Conservation (phyloP, 1,140 invertebrate genomes). For the Bombus breviceps region DNA sequence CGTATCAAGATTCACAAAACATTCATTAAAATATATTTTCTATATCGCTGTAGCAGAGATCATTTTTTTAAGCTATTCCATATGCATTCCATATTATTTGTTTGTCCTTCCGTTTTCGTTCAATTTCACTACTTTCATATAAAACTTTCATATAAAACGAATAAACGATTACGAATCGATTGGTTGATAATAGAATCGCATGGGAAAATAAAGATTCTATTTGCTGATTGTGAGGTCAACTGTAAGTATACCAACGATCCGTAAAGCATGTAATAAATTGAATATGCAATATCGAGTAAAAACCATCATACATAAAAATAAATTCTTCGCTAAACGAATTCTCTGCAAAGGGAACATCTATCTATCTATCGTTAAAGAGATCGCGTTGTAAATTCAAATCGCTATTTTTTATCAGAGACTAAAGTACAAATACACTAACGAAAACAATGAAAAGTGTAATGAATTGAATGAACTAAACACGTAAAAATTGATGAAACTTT, state of each 20-base stretch:
- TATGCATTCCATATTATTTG: neutral
- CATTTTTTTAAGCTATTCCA: too few species aligned
- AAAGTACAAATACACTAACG: neutral
- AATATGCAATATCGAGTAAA: neutral
- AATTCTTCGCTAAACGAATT: neutral
- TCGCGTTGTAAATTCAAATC: too few species aligned
- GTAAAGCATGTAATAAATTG: neutral
- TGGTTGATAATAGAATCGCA: neutral
- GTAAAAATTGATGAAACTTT: too few species aligned
- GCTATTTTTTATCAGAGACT: neutral
- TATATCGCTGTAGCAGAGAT: neutral
- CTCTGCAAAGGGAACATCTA: too few species aligned
- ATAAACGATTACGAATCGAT: neutral
- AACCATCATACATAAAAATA: neutral
- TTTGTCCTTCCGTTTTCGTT: neutral
- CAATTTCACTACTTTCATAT: neutral
- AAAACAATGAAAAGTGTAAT: neutral
- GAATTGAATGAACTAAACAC: neutral
- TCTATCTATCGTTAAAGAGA: too few species aligned
- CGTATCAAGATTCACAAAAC: neutral
- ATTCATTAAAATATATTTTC: neutral
- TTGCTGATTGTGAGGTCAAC: neutral
- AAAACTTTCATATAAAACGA: neutral
- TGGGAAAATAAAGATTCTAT: neutral
- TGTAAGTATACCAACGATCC: neutral